A percentile compares a stretch with the other conserved stretches of the same genome.
Evolutionary conservation across 2,888 invertebrate species (phyloP).

Genomic region (Sminthurinus aureus): DNA sequence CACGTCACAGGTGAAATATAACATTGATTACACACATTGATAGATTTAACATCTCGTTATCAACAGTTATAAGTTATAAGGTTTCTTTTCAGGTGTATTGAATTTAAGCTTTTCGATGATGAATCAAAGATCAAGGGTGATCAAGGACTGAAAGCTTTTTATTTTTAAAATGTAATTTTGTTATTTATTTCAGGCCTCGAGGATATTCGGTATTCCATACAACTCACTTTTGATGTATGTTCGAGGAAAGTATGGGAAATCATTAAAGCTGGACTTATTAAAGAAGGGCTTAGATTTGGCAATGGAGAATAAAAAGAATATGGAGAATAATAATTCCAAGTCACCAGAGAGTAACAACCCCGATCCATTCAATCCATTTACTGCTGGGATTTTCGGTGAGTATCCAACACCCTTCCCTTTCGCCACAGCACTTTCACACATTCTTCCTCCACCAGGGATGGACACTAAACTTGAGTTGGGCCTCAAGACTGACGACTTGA

Average conservation of each 20-base stretch:
- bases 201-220: slow-evolving; percentile 92
- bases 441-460: slow-evolving; percentile 48
- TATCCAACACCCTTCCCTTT: slow-evolving; percentile 55
- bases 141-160: too few species aligned
- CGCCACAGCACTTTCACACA: slow-evolving; percentile 53
- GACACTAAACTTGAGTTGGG: slow-evolving; percentile 28
- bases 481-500: slow-evolving; percentile 37
- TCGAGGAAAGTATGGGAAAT: slow-evolving; percentile 91
- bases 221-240: slow-evolving; percentile 92
- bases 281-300: slow-evolving; percentile 71
- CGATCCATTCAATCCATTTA: slow-evolving; percentile 52
- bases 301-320: slow-evolving; percentile 51
- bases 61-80: too few species aligned
- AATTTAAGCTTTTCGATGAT: too few species aligned
- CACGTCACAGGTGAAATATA: slow-evolving; percentile 68
- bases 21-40: neutral
- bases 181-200: slow-evolving; percentile 73
- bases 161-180: neutral
- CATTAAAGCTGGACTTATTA: slow-evolving; percentile 84
- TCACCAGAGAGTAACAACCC: slow-evolving; percentile 45
- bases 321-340: slow-evolving; percentile 45
- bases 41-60: too few species aligned
- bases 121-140: too few species aligned
- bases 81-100: too few species aligned
- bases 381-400: slow-evolving; percentile 51